phyloP scores from a whole-genome alignment of 2,888 invertebrate genomes.

The Chromoteleia sp. region DNA sequence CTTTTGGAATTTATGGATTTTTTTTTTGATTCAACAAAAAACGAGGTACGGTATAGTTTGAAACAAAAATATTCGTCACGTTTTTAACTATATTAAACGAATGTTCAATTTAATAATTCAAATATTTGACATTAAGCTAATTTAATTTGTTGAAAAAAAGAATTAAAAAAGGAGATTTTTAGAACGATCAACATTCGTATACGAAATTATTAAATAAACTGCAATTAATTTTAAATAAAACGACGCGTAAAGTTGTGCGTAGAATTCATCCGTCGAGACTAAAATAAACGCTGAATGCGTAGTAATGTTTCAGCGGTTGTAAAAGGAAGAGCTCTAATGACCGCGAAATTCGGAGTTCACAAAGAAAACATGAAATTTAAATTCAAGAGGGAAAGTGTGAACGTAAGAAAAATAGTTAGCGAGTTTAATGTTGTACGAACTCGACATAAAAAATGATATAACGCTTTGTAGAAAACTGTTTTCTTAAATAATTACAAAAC shows the following conservation, averaged over 20 bases:
- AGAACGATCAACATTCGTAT: no score
- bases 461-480: conserved; percentile 7
- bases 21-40: no score
- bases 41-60: no score
- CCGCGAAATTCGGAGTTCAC: conserved; percentile 25
- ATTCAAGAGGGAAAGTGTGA: conserved; percentile 35
- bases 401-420: conserved; percentile 27
- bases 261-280: no score
- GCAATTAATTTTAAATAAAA: neutral
- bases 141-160: no score
- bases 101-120: no score
- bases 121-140: no score
- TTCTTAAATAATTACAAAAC: conserved; percentile 13
- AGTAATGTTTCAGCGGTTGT: conserved; percentile 18
- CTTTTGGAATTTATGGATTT: no score
- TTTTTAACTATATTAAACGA: no score
- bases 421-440: conserved; percentile 12
- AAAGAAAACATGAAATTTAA: conserved; percentile 22
- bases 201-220: no score
- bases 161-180: no score
- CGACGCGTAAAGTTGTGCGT: neutral
- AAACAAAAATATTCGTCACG: no score
- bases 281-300: neutral
- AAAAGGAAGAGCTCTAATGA: conserved; percentile 18
- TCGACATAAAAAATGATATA: conserved; percentile 29